A percentile compares a stretch with the other conserved stretches of the same genome.
phyloP scores from a whole-genome alignment of 2,888 invertebrate genomes.

The Halocaridina rubra region DNA sequence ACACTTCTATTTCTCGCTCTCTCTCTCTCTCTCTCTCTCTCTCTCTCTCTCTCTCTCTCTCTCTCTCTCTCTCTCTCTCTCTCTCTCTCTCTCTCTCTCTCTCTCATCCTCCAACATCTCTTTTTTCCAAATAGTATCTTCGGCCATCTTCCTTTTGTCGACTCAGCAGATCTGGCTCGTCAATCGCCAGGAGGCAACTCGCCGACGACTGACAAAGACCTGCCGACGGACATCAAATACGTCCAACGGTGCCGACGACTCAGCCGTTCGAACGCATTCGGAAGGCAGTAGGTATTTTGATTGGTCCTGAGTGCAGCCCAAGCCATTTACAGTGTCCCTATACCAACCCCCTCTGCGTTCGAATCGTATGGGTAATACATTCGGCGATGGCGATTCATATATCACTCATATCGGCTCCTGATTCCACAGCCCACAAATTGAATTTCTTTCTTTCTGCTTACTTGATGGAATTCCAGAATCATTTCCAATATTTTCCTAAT shows the following conservation, averaged over 20 bases:
- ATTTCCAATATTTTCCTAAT: constrained; percentile 49
- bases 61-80: constrained; percentile 6
- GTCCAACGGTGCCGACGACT: not conserved
- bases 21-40: not conserved
- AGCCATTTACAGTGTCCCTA: not conserved
- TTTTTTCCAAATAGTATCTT: not conserved
- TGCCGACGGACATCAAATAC: constrained; percentile 1
- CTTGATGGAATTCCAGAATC: constrained; percentile 36
- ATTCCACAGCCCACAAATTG: not conserved
- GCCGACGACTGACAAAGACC: constrained; percentile 10
- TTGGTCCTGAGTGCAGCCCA: not conserved
- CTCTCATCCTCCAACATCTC: not conserved
- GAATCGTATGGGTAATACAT: not conserved
- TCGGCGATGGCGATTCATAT: not conserved
- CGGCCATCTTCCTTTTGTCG: not conserved
- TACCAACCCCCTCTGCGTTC: not conserved
- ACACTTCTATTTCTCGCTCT: not conserved
- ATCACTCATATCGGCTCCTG: constrained; percentile 19
- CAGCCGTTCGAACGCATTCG: not conserved
- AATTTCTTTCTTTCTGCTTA: constrained; percentile 38
- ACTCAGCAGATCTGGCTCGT: constrained; percentile 9
- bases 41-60: not conserved
- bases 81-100: not conserved
- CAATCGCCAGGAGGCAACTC: constrained; percentile 2
- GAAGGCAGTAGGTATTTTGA: not conserved